Conservation (phyloP, 2,888 invertebrate genomes). For the Agelastica alni region DNA sequence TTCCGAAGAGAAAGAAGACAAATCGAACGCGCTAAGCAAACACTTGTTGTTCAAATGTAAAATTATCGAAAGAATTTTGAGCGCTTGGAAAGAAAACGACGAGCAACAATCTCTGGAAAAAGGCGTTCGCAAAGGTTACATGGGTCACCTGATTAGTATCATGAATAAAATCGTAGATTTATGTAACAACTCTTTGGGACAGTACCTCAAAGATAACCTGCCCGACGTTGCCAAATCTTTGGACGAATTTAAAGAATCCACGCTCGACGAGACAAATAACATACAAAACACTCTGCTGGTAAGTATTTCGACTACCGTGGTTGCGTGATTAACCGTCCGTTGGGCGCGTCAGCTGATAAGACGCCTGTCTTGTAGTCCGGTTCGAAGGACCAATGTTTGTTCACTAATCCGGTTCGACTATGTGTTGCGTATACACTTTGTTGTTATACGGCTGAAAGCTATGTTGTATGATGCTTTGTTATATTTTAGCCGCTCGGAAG, state of each 20-base stretch:
- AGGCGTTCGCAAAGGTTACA: constrained; percentile 65
- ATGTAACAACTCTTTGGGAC: constrained; percentile 62
- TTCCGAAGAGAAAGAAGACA: constrained; percentile 50
- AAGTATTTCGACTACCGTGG: no score
- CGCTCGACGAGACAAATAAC: constrained; percentile 50
- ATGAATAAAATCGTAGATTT: constrained; percentile 61
- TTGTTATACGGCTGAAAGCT: no score
- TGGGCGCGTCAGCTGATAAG: no score
- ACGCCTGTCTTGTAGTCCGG: no score
- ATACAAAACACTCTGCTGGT: constrained; percentile 52
- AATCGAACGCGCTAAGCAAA: constrained; percentile 59
- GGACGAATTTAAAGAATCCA: constrained; percentile 51
- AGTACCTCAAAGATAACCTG: constrained; percentile 60
- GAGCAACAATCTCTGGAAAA: constrained; percentile 64
- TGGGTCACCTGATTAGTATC: constrained; percentile 70
- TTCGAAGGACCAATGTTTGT: no score
- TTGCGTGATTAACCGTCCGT: no score
- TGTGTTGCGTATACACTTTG: no score
- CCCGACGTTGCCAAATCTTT: constrained; percentile 57
- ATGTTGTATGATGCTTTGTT: no score
- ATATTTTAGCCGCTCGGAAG: no score
- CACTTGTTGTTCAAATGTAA: constrained; percentile 71
- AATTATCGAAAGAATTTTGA: constrained; percentile 77
- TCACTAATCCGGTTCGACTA: no score
- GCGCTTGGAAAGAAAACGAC: constrained; percentile 81